Percentiles rank a stretch among this genome's conserved stretches.
phyloP scores from a whole-genome alignment of 2,797 vertebrate genomes.

The Microtus obscurus region DNA sequence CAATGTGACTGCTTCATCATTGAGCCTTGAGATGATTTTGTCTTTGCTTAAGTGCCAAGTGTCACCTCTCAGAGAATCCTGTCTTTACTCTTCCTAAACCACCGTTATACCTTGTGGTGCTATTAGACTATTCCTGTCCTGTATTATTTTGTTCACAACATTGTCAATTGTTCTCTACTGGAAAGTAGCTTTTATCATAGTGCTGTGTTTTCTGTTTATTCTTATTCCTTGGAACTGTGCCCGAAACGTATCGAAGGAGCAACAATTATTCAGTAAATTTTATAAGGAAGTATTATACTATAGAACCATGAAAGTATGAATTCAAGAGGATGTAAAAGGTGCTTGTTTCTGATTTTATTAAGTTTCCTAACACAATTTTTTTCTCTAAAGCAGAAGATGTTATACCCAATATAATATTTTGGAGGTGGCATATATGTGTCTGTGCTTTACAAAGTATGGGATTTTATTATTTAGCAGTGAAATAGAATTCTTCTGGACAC shows the following conservation, averaged over 20 bases:
- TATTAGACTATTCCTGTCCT: neutral
- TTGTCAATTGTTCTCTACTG: neutral
- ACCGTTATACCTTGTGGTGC: neutral
- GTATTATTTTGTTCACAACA: neutral
- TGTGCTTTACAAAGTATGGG: neutral
- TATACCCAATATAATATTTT: neutral
- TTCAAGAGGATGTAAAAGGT: neutral
- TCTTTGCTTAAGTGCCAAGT: neutral
- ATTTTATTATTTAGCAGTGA: neutral
- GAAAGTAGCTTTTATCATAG: neutral
- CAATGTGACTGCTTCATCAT: neutral
- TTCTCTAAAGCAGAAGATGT: neutral
- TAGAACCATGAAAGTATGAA: neutral
- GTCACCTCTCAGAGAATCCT: neutral
- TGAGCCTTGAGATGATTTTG: neutral
- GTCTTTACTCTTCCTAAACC: neutral
- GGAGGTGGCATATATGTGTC: neutral
- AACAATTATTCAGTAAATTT: neutral
- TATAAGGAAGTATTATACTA: neutral
- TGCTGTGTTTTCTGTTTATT: neutral
- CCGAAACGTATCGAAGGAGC: neutral
- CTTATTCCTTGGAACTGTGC: neutral
- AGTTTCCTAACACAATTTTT: neutral
- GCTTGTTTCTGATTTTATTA: neutral
- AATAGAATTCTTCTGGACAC: neutral